Conservation (phyloP, 2,888 invertebrate genomes). For the Heptascelio sp. region DNA sequence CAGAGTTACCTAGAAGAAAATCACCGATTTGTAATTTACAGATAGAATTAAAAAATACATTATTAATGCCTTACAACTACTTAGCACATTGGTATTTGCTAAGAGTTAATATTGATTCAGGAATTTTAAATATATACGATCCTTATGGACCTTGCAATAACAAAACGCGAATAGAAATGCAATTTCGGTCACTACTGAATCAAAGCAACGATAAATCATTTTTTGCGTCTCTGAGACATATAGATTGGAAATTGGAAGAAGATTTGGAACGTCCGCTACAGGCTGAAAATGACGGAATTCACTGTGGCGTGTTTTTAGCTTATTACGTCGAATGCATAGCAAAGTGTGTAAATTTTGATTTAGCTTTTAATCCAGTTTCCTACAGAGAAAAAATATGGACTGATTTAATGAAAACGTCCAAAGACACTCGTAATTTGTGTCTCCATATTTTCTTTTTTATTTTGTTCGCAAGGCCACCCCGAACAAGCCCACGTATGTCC, state of each 20-base stretch:
- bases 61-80: constrained; percentile 14
- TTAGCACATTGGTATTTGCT: constrained; percentile 14
- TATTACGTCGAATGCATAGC: constrained; percentile 25
- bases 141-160: constrained; percentile 6
- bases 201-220: neutral
- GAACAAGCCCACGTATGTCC: no score
- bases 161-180: neutral
- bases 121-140: constrained; percentile 19
- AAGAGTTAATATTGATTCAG: neutral
- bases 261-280: neutral
- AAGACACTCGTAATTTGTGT: no score
- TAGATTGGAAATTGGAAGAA: neutral
- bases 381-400: constrained; percentile 14
- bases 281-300: neutral
- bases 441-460: no score
- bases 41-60: no score
- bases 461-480: no score
- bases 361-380: neutral
- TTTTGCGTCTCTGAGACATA: neutral
- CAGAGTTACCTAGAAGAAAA: no score
- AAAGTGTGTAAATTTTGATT: neutral
- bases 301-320: neutral
- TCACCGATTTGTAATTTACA: no score
- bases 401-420: no score
- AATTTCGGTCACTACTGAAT: neutral